phyloP scores from a whole-genome alignment of 2,888 invertebrate species.

The Aromia moschata region DNA sequence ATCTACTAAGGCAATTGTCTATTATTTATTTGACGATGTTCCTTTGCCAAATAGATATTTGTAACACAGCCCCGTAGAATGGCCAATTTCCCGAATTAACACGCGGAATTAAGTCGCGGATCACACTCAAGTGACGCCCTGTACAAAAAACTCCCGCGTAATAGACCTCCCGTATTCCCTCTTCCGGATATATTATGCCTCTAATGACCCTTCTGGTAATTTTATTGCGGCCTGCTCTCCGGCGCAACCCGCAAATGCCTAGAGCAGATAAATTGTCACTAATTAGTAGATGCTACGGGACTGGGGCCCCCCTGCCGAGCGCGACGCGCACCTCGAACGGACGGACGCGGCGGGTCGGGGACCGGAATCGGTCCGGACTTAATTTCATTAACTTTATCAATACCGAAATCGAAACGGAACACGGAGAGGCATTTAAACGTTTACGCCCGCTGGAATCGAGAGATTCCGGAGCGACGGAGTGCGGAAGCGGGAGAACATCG shows the following conservation, averaged over 20 bases:
- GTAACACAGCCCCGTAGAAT: too few species aligned
- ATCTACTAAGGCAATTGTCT: too few species aligned
- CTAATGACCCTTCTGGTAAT: slow-evolving; percentile 13
- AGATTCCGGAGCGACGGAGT: slow-evolving; percentile 34
- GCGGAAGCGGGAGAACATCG: slow-evolving; percentile 18
- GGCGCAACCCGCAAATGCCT: slow-evolving; percentile 33
- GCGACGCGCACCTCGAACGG: slow-evolving; percentile 14
- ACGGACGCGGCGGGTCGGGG: slow-evolving; percentile 18
- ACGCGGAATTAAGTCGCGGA: too few species aligned
- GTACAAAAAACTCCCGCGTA: too few species aligned
- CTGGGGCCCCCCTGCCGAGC: slow-evolving; percentile 7
- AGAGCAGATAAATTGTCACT: slow-evolving; percentile 41
- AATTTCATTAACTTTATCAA: slow-evolving; percentile 57
- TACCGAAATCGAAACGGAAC: slow-evolving; percentile 46
- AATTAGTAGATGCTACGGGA: slow-evolving; percentile 38
- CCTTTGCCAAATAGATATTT: too few species aligned
- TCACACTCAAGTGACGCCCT: too few species aligned
- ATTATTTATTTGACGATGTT: too few species aligned
- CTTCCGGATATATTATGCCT: neutral
- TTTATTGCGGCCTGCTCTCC: slow-evolving; percentile 27
- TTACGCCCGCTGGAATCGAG: slow-evolving; percentile 35
- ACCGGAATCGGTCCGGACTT: slow-evolving; percentile 43
- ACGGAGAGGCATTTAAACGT: slow-evolving; percentile 48
- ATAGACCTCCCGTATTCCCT: neutral
- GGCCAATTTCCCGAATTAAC: too few species aligned